Evolutionary conservation across 2,797 vertebrate species (phyloP).

Genomic region (Anas bahamensis): DNA sequence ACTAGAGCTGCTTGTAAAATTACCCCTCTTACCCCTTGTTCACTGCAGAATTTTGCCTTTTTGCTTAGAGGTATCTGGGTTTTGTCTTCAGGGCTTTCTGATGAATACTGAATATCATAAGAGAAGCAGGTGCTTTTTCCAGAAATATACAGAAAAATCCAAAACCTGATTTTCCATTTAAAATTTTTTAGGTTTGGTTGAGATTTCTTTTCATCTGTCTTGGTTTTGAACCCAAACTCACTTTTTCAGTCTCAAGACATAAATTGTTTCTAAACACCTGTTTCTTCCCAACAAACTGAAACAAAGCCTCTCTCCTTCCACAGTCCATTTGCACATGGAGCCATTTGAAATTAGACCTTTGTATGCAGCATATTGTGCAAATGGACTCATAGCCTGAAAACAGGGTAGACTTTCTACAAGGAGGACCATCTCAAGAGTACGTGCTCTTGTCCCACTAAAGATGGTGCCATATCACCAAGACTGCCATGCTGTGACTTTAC

Average conservation of each 20-base stretch:
- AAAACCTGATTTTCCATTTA: neutral
- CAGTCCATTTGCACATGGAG: neutral
- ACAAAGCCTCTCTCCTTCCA: neutral
- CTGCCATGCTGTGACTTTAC: fast-evolving
- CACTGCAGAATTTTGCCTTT: neutral
- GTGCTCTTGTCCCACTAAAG: fast-evolving
- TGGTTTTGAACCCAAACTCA: neutral
- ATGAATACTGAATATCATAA: neutral
- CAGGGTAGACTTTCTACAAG: fast-evolving
- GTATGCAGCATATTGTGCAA: neutral
- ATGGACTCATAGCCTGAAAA: neutral
- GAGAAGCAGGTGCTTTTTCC: neutral
- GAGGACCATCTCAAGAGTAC: neutral
- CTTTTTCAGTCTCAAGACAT: neutral
- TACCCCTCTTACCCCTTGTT: neutral
- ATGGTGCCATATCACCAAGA: fast-evolving
- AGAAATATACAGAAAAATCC: neutral
- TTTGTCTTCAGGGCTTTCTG: constrained; percentile 22
- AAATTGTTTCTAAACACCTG: neutral
- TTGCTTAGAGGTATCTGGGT: constrained; percentile 16
- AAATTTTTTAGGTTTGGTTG: neutral
- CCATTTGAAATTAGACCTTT: neutral
- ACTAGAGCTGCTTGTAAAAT: neutral
- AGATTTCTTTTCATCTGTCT: neutral
- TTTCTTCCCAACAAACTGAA: neutral